Evolutionary conservation across 2,888 invertebrate genomes (phyloP), one percentile per base, ranked within the genome.

Genomic region (Pollenia labialis): DNA sequence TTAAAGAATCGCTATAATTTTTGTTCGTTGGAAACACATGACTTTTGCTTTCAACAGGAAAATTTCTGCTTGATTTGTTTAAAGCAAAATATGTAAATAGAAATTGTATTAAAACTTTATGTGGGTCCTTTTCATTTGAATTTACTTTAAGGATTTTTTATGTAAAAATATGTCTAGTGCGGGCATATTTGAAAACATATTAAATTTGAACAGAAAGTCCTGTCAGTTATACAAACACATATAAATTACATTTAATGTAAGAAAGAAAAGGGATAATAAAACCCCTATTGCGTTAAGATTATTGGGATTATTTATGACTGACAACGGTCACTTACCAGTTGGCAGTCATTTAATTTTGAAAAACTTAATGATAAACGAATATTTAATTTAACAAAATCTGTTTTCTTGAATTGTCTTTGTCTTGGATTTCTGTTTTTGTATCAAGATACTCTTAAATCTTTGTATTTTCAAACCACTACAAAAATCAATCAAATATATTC

Each of bases 41-140:
- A 68, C 52, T 71, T 66, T 42, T 18, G 1, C 2, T 42, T 42
- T 16, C n/a, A 32, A 32, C 6, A 32, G 4, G n/a, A 9, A 16
- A 56, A 54, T 23, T 74, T 40, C 18, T 74, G 81, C 58, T 64
- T 72, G 64, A 74, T 81, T 81, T 81, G 52, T 18, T 80, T 52
- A 42, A 62, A 71, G 16, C n/a, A 23, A 58, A 74, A 74, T 80
- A n/a, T n/a, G n/a, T n/a, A 62, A 52, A 80, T 54, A 50, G n/a
- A 14, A 79, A 68, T 71, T 12, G 1, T 40, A 52, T 50, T 16
- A 18, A 46, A 68, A 58, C 12, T 52, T 56, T 68, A 82, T 82
- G 52, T 44, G 75, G 81, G 75, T 68, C 68, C 66, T 82, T 52
- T 75, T 23, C 14, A 58, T 75, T 75, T 32, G n/a, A 52, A 42